These are phyloP conservation scores for Serranus cabrilla DNA, from an alignment of 2,797 vertebrate genomes.

Conservation along the genomic window DNA sequence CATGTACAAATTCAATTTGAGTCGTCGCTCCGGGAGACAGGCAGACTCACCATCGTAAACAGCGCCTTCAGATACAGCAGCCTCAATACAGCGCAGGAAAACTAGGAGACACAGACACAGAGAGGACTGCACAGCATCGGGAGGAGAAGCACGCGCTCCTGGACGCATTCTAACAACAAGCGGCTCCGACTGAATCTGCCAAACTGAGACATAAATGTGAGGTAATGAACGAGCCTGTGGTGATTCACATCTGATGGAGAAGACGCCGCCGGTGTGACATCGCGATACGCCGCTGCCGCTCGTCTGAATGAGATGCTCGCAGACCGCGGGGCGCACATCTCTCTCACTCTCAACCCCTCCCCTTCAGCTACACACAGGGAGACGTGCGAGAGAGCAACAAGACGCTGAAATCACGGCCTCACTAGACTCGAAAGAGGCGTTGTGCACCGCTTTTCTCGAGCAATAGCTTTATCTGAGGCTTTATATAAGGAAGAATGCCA, in stretches of 20 bases:
- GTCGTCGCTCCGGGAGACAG: background rate
- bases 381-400: slow-evolving; percentile 8
- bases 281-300: slow-evolving; percentile 12
- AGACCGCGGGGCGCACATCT: slow-evolving; percentile 14
- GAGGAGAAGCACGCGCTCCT: slow-evolving; percentile 46
- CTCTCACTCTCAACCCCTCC: slow-evolving; percentile 48
- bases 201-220: slow-evolving; percentile 52
- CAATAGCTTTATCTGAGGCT: background rate
- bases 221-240: background rate
- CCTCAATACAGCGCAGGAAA: slow-evolving; percentile 29
- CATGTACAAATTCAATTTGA: background rate
- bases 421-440: background rate
- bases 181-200: slow-evolving; percentile 25
- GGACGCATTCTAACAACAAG: slow-evolving; percentile 72
- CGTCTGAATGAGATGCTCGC: slow-evolving; percentile 57
- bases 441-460: background rate
- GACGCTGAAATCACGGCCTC: background rate
- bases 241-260: slow-evolving; percentile 26
- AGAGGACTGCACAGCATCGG: slow-evolving; percentile 44
- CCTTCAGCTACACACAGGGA: slow-evolving; percentile 6
- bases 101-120: slow-evolving; percentile 49
- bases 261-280: slow-evolving; percentile 33
- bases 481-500: background rate
- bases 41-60: slow-evolving; percentile 72
- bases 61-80: slow-evolving; percentile 42